These are phyloP conservation scores for Popillia japonica DNA, from an alignment of 1,140 invertebrate species.

Conservation along the genomic window DNA sequence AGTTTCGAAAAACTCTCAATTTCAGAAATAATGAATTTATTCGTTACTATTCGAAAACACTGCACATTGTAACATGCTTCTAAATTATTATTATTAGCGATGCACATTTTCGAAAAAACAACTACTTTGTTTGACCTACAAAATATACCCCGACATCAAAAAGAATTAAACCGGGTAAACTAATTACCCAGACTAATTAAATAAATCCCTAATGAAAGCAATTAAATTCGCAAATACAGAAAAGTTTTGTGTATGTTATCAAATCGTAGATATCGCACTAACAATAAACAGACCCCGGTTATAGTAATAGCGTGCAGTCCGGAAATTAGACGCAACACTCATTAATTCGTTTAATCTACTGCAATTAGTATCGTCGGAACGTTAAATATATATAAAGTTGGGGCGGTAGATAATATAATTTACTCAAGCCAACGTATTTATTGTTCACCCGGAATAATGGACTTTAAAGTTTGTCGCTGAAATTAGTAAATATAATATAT, in stretches of 20 bases:
- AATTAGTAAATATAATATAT: conserved; percentile 25
- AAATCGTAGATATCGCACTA: conserved; percentile 29
- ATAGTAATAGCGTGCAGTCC: conserved; percentile 23
- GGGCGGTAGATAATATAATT: conserved; percentile 27
- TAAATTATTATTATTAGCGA: too few species aligned
- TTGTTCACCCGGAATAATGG: conserved; percentile 7
- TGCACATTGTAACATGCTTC: too few species aligned
- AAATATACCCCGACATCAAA: neutral
- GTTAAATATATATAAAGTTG: conserved; percentile 34
- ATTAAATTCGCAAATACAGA: conserved; percentile 25
- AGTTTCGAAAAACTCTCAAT: too few species aligned
- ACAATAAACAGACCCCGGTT: conserved; percentile 29
- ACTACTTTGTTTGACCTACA: neutral
- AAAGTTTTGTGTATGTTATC: conserved; percentile 31
- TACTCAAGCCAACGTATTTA: neutral
- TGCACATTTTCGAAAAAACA: too few species aligned
- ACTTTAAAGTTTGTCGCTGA: neutral
- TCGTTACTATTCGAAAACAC: too few species aligned
- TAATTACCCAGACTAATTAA: conserved; percentile 25
- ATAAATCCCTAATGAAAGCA: conserved; percentile 35
- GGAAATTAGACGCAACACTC: conserved; percentile 33
- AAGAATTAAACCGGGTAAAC: conserved; percentile 16
- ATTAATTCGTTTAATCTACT: conserved; percentile 35
- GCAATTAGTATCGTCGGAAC: conserved; percentile 33
- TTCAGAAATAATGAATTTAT: too few species aligned